Conservation (phyloP, 2,888 invertebrate genomes). For the Drosophila paranaensis region DNA sequence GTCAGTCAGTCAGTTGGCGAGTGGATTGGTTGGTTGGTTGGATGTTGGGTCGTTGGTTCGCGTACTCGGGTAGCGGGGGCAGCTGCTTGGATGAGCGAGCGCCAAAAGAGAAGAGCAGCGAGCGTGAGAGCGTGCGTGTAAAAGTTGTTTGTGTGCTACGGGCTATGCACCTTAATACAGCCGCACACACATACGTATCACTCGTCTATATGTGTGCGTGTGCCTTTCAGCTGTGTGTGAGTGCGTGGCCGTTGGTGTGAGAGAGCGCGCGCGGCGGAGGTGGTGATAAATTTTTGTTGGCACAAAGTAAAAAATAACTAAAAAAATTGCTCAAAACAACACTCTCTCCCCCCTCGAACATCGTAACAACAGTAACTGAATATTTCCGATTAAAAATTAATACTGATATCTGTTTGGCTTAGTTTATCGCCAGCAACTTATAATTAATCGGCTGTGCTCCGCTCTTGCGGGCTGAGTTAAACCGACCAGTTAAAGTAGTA, state of each 20-base stretch:
- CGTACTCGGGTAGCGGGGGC: constrained; percentile 33
- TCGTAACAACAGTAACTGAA: constrained; percentile 24
- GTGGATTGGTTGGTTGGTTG: constrained; percentile 47
- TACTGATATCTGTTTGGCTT: constrained; percentile 31
- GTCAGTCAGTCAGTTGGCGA: constrained; percentile 56
- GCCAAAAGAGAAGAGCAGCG: constrained; percentile 49
- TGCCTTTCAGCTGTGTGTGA: constrained; percentile 33
- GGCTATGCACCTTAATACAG: constrained; percentile 61
- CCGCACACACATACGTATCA: constrained; percentile 19
- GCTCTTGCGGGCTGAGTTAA: neutral
- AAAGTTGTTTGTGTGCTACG: constrained; percentile 54
- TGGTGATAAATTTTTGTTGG: constrained; percentile 76
- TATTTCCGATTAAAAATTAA: constrained; percentile 24
- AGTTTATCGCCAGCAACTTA: constrained; percentile 41
- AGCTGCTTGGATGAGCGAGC: constrained; percentile 53
- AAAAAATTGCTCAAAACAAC: constrained; percentile 44
- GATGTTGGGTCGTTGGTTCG: constrained; percentile 16
- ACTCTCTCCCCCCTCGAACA: constrained; percentile 26
- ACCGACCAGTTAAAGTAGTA: constrained; percentile 7
- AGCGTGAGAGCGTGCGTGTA: constrained; percentile 52
- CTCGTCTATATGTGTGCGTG: constrained; percentile 13
- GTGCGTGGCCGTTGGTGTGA: constrained; percentile 41
- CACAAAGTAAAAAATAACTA: constrained; percentile 78
- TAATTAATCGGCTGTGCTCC: constrained; percentile 15
- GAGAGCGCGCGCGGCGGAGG: constrained; percentile 38